Percentiles rank a stretch among this genome's conserved stretches.
phyloP scores from a whole-genome alignment of 2,113 vertebrate genomes.

The Dasypus novemcinctus region DNA sequence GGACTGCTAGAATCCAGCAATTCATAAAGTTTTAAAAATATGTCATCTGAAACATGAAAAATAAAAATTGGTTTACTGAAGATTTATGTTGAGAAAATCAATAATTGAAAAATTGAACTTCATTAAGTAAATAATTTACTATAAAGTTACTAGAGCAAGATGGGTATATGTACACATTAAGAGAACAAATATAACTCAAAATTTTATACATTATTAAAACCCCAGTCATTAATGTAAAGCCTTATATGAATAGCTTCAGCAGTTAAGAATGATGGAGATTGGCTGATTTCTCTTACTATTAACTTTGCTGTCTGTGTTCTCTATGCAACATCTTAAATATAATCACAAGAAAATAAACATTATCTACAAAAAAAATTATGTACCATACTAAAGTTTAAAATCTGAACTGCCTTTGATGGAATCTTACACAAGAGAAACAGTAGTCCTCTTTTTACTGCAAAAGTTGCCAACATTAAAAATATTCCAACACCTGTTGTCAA shows the following conservation, averaged over 20 bases:
- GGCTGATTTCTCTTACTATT: not conserved
- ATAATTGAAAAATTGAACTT: not conserved
- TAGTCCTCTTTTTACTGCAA: not conserved
- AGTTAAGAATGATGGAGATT: not conserved
- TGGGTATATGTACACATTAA: not conserved
- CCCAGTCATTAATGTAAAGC: not conserved
- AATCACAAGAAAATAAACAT: not conserved
- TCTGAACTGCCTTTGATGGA: not conserved
- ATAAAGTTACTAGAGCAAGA: not conserved
- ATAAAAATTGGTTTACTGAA: not conserved
- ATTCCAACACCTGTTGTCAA: not conserved
- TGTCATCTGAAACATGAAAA: conserved; percentile 31
- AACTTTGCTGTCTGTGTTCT: not conserved
- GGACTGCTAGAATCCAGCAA: not conserved
- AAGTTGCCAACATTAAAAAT: not conserved
- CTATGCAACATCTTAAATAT: not conserved
- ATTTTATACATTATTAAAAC: not conserved
- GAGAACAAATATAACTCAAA: not conserved
- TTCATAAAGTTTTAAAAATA: not conserved
- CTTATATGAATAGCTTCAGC: not conserved
- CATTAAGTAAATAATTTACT: not conserved
- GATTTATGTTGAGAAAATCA: not conserved
- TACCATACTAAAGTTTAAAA: not conserved
- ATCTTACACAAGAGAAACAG: not conserved
- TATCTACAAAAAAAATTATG: not conserved